Conservation (phyloP, 2,888 invertebrate species). For the Oasisia sp. region DNA sequence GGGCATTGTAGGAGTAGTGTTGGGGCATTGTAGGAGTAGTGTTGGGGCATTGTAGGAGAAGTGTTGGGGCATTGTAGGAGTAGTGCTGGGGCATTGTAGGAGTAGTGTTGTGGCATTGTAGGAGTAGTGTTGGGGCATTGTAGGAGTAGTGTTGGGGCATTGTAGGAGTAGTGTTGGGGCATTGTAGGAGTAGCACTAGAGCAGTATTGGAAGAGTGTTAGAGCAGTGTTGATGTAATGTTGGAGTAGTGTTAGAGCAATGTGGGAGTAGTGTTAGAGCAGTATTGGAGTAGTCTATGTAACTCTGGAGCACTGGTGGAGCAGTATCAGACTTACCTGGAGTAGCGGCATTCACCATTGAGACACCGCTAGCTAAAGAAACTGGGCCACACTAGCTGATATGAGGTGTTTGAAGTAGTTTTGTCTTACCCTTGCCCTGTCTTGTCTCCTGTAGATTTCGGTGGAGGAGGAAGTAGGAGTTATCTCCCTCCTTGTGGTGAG, state of each 20-base stretch:
- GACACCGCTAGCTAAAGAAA: background rate
- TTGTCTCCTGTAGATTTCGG: conserved; percentile 45
- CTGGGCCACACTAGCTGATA: background rate
- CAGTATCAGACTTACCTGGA: background rate
- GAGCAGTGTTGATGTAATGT: background rate
- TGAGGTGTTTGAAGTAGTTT: background rate
- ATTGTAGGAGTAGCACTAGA: too few relatives aligned
- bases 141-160: background rate
- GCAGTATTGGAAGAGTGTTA: background rate
- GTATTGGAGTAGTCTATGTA: background rate
- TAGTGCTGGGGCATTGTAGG: background rate
- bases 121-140: background rate
- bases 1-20: too few relatives aligned
- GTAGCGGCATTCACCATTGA: background rate
- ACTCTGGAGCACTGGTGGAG: background rate
- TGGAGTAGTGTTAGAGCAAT: background rate
- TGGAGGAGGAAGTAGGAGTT: conserved; percentile 55
- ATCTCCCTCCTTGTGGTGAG: conserved; percentile 57
- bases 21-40: background rate
- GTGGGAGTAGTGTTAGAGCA: background rate
- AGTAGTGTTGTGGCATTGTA: background rate
- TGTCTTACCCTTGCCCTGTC: background rate
- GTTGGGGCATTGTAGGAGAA: background rate
- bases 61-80: background rate
- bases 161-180: background rate